Base-by-base conservation (phyloP, 2,888 invertebrate species). In the Loripinus fragilis region DNA sequence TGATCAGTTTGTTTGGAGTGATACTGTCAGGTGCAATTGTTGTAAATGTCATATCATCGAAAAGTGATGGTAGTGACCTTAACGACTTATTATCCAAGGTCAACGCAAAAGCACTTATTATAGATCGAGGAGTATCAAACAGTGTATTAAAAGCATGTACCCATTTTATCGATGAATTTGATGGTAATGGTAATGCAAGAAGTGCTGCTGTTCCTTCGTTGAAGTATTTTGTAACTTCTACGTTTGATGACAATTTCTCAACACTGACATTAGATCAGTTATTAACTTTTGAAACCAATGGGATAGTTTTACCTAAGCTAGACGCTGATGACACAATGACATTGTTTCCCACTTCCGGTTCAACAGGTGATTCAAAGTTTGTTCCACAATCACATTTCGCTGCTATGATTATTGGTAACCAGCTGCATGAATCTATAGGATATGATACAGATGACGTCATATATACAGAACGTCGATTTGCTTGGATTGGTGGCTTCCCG, bases 401-500 rank as follows among this genome's bases (percentile, higher is more conserved):
- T 1, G 48, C 69, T 0, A 69, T 79, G 70, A 48, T 74, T 25
- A 35, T 50, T 15, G 72, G 74, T 15, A 2, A 67, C 42, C 66
- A 79, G 15, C 23, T 77, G 20, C n/a, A 71, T 0, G 75, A 76
- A 41, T 50, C 66, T 3, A 70, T 67, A 28, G 33, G 28, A 5
- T 79, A 55, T 28, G 71, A 66, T 15, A 0, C 66, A 3, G 65
- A 45, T n/a, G 72, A 72, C 38, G 12, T 77, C 12, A 81, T 81
- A 23, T 81, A 77, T 52, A 52, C n/a, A 23, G 81, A 81, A 41
- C 67, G 81, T 10, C 52, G 72, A n/a, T 52, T 81, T 25, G 67
- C 77, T 8, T 81, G 81, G 81, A 77, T 77, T 20, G 81, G 81
- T 17, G 81, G 81, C 0, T 81, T 77, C 33, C 81, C 81, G 10